Percentiles rank a stretch among this genome's conserved stretches.
These are phyloP conservation scores for Tyto alba DNA, from an alignment of 2,113 vertebrate species.

Conservation along the genomic window DNA sequence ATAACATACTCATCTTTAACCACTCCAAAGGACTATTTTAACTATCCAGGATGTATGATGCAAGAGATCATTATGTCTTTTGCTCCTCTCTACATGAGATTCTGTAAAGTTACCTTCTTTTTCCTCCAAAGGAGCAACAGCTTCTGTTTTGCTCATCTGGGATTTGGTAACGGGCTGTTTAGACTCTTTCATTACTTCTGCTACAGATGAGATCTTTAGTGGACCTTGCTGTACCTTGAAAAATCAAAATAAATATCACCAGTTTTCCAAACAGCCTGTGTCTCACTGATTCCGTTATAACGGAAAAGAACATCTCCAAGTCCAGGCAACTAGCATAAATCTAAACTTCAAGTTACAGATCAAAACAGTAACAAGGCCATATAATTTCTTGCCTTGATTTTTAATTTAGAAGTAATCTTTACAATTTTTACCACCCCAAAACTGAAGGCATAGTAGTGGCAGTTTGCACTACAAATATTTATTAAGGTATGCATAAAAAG, in stretches of 20 bases:
- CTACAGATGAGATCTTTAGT: conserved; percentile 79
- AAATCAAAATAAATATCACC: neutral
- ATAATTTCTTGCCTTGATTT: neutral
- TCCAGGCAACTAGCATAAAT: neutral
- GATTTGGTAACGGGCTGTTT: conserved; percentile 68
- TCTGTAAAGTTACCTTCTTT: conserved; percentile 71
- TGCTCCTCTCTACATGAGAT: neutral
- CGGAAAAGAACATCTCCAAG: neutral
- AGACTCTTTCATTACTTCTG: conserved; percentile 80
- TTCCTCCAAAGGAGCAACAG: conserved; percentile 48
- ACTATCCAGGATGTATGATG: neutral
- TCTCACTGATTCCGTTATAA: fast-evolving
- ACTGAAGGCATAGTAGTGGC: neutral
- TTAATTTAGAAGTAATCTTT: neutral
- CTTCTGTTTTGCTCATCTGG: conserved; percentile 63
- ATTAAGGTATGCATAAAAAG: neutral
- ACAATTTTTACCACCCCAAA: neutral
- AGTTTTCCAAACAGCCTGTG: neutral
- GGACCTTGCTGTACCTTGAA: conserved; percentile 71
- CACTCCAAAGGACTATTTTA: neutral
- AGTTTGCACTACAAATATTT: neutral
- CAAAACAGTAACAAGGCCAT: neutral
- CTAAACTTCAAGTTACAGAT: neutral
- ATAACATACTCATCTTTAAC: neutral
- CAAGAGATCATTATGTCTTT: neutral